Evolutionary conservation across 1,140 invertebrate genomes (phyloP).

Genomic region (Telenomus remus): DNA sequence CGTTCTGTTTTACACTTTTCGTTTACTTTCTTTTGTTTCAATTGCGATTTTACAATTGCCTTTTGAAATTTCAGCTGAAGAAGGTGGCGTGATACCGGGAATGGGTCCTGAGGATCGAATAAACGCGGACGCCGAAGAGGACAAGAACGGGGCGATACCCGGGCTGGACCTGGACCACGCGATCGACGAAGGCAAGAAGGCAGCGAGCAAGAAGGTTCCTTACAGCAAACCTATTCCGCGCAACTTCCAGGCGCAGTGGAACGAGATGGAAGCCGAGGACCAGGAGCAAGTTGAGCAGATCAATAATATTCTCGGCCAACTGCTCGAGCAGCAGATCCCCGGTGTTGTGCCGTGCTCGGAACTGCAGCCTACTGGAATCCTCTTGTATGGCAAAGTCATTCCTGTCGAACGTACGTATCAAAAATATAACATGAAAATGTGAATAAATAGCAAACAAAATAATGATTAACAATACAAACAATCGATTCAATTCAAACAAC

Average conservation of each 20-base stretch:
- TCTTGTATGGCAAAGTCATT: conserved; percentile 87
- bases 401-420: conserved; percentile 80
- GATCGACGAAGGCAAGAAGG: conserved; percentile 82
- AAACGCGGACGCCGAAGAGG: conserved; percentile 77
- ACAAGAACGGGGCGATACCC: conserved; percentile 80
- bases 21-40: background rate
- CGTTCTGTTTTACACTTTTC: background rate
- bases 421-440: background rate
- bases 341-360: conserved; percentile 82
- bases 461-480: too few relatives aligned
- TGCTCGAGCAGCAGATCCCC: conserved; percentile 74
- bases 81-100: conserved; percentile 89
- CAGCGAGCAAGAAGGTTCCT: conserved; percentile 85
- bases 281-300: conserved; percentile 75
- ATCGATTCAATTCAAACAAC: too few relatives aligned
- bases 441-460: conserved; percentile 7
- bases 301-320: conserved; percentile 80
- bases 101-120: conserved; percentile 96
- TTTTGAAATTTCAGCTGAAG: conserved; percentile 77
- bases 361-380: conserved; percentile 84
- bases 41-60: background rate
- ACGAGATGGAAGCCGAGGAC: conserved; percentile 84
- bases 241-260: conserved; percentile 97
- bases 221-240: conserved; percentile 96
- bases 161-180: conserved; percentile 89